These are phyloP conservation scores for Crocuta crocuta DNA, from an alignment of 2,113 vertebrate species.

Conservation along the genomic window DNA sequence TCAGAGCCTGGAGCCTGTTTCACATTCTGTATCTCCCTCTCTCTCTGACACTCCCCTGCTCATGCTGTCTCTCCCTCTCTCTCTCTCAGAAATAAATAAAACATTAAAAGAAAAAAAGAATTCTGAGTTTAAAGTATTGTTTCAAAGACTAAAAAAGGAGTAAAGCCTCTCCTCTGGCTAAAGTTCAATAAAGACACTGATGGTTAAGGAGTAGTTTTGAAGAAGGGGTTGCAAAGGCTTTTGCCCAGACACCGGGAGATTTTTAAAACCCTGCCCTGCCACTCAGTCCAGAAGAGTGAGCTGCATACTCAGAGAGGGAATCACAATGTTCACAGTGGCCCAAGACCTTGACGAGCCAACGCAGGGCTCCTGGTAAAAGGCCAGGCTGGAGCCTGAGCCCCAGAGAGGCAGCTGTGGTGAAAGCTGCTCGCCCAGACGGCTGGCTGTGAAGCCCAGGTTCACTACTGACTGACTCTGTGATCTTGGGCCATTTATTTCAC, in stretches of 20 bases:
- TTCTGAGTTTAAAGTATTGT: neutral
- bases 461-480: neutral
- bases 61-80: no score
- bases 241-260: neutral
- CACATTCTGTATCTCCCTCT: no score
- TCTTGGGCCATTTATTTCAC: neutral
- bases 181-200: neutral
- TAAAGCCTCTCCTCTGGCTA: neutral
- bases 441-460: neutral
- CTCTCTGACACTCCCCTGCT: no score
- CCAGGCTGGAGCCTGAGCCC: neutral
- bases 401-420: neutral
- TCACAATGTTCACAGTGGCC: neutral
- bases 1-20: no score
- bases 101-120: neutral
- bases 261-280: neutral
- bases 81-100: no score
- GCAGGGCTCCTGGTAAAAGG: neutral
- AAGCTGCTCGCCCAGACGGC: no score
- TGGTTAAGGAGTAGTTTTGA: neutral
- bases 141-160: neutral
- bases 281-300: neutral
- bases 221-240: neutral
- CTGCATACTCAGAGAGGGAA: neutral
- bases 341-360: neutral